These are phyloP conservation scores for Gymnocephalus cernua DNA, from an alignment of 2,113 vertebrate species.

Conservation along the genomic window DNA sequence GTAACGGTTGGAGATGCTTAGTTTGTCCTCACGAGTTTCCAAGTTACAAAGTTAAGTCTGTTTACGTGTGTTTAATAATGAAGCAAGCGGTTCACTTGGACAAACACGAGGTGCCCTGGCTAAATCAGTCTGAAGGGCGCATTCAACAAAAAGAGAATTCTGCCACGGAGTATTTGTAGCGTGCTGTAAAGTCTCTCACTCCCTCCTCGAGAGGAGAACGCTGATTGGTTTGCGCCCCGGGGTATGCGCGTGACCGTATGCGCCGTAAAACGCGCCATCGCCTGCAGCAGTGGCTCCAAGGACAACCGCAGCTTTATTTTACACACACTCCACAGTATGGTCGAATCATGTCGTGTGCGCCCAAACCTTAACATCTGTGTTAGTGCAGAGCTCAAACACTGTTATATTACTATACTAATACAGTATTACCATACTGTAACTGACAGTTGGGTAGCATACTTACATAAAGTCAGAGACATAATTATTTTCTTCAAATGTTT, in stretches of 20 bases:
- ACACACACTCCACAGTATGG: too few relatives aligned
- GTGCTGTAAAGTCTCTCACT: slow-evolving; percentile 3
- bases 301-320: background rate
- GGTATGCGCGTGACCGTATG: background rate
- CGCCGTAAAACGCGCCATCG: background rate
- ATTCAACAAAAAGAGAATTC: background rate
- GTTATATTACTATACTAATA: background rate
- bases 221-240: slow-evolving; percentile 65
- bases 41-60: background rate
- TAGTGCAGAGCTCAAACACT: background rate
- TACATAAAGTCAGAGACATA: background rate
- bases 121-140: too few relatives aligned
- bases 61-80: slow-evolving; percentile 1
- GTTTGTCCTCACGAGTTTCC: background rate
- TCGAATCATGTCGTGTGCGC: background rate
- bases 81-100: background rate
- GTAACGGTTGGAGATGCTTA: background rate
- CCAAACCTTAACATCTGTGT: background rate
- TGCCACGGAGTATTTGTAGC: slow-evolving; percentile 57
- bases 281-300: background rate
- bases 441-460: background rate
- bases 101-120: background rate
- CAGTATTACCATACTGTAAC: background rate
- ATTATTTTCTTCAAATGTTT: too few relatives aligned
- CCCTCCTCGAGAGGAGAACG: background rate